Conservation (phyloP, 92 coral and sea anemone species). For the Parazoanthus atlanticus region DNA sequence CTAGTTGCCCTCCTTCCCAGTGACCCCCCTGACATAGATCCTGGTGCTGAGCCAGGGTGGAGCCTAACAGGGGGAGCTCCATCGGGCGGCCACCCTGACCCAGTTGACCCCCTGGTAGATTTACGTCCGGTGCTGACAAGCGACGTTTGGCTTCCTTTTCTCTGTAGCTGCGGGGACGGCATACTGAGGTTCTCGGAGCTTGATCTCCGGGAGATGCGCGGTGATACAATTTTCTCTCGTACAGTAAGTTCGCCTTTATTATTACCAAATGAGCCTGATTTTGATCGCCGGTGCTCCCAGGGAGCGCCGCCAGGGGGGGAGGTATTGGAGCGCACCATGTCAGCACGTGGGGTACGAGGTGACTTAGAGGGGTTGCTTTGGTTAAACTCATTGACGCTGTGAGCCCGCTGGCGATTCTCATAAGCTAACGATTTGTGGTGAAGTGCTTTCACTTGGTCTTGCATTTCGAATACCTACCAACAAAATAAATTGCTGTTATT, state of each 20-base stretch:
- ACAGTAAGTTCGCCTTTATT: constrained; percentile 19
- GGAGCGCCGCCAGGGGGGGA: constrained; percentile 28
- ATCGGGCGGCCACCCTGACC: constrained; percentile 68
- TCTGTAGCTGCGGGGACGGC: constrained; percentile 40
- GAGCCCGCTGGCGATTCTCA: constrained; percentile 74
- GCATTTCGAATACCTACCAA: constrained; percentile 88
- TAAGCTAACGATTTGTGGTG: constrained; percentile 84
- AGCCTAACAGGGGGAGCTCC: constrained; percentile 77
- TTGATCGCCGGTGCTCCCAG: constrained; percentile 40
- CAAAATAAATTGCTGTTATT: neutral
- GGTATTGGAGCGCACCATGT: constrained; percentile 49
- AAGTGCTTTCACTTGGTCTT: constrained; percentile 81
- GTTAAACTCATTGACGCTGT: constrained; percentile 70
- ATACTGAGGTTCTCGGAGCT: constrained; percentile 75
- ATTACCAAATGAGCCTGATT: constrained; percentile 34
- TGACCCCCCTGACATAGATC: constrained; percentile 77
- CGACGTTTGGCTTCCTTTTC: constrained; percentile 37
- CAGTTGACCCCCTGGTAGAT: constrained; percentile 35
- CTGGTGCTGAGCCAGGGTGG: constrained; percentile 77
- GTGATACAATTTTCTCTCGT: constrained; percentile 59
- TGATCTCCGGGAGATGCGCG: constrained; percentile 82
- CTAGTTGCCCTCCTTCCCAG: constrained; percentile 90
- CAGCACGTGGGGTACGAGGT: constrained; percentile 73
- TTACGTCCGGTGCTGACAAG: constrained; percentile 42
- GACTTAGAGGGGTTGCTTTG: constrained; percentile 58